Base-by-base conservation (phyloP, 2,113 vertebrate species). In the Hoplias malabaricus region DNA sequence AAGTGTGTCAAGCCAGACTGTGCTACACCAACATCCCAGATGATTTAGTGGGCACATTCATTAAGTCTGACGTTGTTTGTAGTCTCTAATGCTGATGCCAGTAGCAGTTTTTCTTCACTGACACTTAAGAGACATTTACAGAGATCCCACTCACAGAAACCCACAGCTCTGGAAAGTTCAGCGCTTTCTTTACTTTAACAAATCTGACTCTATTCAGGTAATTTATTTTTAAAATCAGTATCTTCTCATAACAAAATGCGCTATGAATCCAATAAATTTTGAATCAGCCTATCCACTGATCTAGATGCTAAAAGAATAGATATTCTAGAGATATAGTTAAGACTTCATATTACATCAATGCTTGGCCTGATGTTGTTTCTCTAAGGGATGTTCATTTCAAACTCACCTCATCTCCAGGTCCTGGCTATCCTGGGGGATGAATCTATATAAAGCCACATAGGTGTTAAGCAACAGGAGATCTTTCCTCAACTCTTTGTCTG, bases 361-460 rank as follows among this genome's bases (percentile, higher is more conserved):
- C 40, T 34, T 5, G 27, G n/a, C 61, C 72, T 31, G 61, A 31
- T 70, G 9, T 66, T 34, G 57, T 43, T 5, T 13, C 21, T 65
- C 56, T 27, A 0, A 43, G 42, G 43, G 42, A 21, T 46, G 11
- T 0, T 14, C 42, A 34, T 57, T 43, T 75, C 7, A 38, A 0
- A 82, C 88, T 80, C 84, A 97, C 97, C 95, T 96, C 94, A 99
- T 95, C 89, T 98, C 95, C 90, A 98, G 92, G 87, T 99, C 97
- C 83, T 98, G 94, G 73, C 90, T 94, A 78, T 98, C 96, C 84
- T 98, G 97, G 73, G 96, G 92, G 69, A 89, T 90, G 91, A 95
- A 98, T 90, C 90, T 95, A 91, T 94, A 96, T 94, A 98, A 95
- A 93, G 97, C 96, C 92, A 99, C 96, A 9, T 94, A 98, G 85